Evolutionary conservation across 2,888 invertebrate genomes (phyloP), one percentile per base, ranked within the genome.

Genomic region (Mimumesa dahlbomi): DNA sequence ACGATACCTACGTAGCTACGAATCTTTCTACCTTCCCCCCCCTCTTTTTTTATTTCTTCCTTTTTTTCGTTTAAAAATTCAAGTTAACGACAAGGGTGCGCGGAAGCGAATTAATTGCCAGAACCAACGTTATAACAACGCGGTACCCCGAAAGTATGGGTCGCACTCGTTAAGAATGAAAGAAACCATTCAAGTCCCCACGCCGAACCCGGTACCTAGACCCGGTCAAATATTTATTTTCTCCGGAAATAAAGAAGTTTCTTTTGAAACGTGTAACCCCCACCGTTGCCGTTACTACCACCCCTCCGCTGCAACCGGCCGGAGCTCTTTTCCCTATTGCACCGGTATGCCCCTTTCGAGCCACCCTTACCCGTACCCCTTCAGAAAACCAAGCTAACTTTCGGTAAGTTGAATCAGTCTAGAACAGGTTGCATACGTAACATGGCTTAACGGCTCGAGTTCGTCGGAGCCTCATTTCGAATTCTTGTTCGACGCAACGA

Each of bases 221-320:
- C 57, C 50, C 66, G 66, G 54, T 71, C 78, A 76, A 76, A 80
- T 82, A 82, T 82, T 82, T 82, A 82, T 82, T 80, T 82, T 73
- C 67, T 36, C 65, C 19, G 69, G 68, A 77, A 82, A 75, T 77
- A 80, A 77, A 73, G 65, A 80, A 77, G 74, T 75, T 82, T 75
- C 75, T 75, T 80, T 79, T 73, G 73, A 75, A 65, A 65, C 49
- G 62, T 53, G 66, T 52, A 53, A 46, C 42, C 50, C 52, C 18
- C 25, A 38, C 38, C 56, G 40, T 50, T 53, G 7, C 25, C 48
- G 29, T n/a, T n/a, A n/a, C 43, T 54, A 45, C 52, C 56, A 16
- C 45, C 49, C 43, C 61, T 48, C 49, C 54, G 54, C 53, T 18
- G 38, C 54, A 45, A 49, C 58, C 49, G 42, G 25, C 14, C 42